phyloP scores from a whole-genome alignment of 2,888 invertebrate species.

The Alcis repandata region DNA sequence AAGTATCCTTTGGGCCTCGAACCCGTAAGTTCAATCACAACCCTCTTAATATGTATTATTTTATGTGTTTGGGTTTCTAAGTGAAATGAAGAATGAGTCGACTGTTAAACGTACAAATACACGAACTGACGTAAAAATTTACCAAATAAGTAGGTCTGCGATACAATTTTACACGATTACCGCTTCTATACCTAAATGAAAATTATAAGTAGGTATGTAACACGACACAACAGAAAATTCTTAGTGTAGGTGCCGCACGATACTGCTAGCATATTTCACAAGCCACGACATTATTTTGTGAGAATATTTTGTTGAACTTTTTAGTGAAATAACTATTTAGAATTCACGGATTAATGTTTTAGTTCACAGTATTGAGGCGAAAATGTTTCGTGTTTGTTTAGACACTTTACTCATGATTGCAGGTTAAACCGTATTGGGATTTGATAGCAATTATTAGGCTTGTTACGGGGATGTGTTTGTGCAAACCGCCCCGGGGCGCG shows the following conservation, averaged over 20 bases:
- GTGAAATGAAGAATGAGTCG: not conserved
- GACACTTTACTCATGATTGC: slow-evolving; percentile 4
- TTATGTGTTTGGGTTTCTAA: slow-evolving; percentile 4
- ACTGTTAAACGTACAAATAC: not conserved
- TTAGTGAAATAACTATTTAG: too few relatives aligned
- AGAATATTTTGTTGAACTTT: too few relatives aligned
- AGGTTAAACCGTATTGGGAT: slow-evolving; percentile 10
- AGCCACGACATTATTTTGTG: too few relatives aligned
- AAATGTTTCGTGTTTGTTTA: not conserved
- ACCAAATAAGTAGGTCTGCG: not conserved
- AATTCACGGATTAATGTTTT: too few relatives aligned
- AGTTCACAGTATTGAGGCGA: too few relatives aligned
- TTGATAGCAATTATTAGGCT: slow-evolving; percentile 25
- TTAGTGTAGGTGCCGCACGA: too few relatives aligned
- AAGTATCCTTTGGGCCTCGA: slow-evolving; percentile 5
- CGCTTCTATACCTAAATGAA: too few relatives aligned
- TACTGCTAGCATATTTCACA: too few relatives aligned
- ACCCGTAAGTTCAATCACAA: slow-evolving; percentile 11
- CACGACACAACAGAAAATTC: too few relatives aligned
- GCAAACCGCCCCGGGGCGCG: slow-evolving; percentile 17
- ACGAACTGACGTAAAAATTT: not conserved
- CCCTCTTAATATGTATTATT: slow-evolving; percentile 6
- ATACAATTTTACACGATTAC: not conserved
- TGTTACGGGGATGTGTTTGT: slow-evolving; percentile 28
- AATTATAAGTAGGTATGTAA: too few relatives aligned